Percentiles rank a stretch among this genome's conserved stretches.
Conservation (phyloP, 2,113 vertebrate genomes). For the Lagopus muta region DNA sequence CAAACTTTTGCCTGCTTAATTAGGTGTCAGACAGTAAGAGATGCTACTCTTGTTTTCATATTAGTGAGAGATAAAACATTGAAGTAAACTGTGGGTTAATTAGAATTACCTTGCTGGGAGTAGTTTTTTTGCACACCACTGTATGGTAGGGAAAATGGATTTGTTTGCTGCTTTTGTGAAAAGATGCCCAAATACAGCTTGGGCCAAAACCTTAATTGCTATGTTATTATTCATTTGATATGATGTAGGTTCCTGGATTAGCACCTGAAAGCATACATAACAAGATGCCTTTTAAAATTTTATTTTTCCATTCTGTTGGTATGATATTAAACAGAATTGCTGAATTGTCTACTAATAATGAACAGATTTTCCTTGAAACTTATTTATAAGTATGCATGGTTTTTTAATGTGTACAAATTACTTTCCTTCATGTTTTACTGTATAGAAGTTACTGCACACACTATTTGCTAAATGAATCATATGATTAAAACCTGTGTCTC, state of each 20-base stretch:
- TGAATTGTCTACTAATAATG: neutral
- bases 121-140: neutral
- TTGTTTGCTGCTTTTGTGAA: neutral
- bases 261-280: neutral
- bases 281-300: neutral
- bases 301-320: neutral
- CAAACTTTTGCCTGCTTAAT: neutral
- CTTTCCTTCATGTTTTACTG: neutral
- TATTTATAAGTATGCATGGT: neutral
- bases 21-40: neutral
- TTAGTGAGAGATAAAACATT: neutral
- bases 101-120: neutral
- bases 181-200: neutral
- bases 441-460: neutral
- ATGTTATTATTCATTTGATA: neutral
- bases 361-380: neutral
- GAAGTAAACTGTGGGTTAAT: neutral
- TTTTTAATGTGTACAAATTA: neutral
- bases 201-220: neutral
- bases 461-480: neutral
- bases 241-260: accelerated
- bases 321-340: neutral
- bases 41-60: neutral
- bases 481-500: neutral
- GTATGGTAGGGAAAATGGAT: neutral